Percentiles rank a stretch among this genome's conserved stretches.
phyloP scores from a whole-genome alignment of 2,797 vertebrate genomes.

The Moxostoma hubbsi region DNA sequence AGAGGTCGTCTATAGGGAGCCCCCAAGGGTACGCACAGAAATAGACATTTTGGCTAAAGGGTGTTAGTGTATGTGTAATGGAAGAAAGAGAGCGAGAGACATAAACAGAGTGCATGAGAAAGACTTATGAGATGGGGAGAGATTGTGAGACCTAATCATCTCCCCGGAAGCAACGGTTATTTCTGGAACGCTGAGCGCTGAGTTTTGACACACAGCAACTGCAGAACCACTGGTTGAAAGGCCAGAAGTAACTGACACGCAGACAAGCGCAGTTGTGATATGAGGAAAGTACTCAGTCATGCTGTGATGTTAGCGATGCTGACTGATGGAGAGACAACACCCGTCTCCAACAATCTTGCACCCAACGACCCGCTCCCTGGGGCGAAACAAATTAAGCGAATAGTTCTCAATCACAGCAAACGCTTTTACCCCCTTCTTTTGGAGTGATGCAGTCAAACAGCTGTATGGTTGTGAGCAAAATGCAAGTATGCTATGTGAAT shows the following conservation, averaged over 20 bases:
- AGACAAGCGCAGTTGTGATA: slow-evolving; percentile 23
- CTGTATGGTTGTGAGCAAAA: background rate
- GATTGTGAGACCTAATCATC: slow-evolving; percentile 28
- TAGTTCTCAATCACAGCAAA: background rate
- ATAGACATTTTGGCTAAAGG: slow-evolving; percentile 38
- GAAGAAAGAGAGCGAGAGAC: background rate
- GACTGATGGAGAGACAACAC: slow-evolving; percentile 23
- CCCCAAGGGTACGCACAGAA: slow-evolving; percentile 31
- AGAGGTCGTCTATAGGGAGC: slow-evolving; percentile 52
- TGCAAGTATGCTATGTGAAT: background rate
- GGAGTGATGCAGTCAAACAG: too few species aligned
- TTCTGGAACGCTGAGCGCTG: slow-evolving; percentile 47
- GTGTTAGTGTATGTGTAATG: slow-evolving; percentile 21
- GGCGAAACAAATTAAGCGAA: slow-evolving; percentile 13
- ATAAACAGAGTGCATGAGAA: slow-evolving; percentile 10
- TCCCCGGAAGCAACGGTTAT: slow-evolving; percentile 42
- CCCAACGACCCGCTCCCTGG: background rate
- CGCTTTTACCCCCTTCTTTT: slow-evolving; percentile 2
- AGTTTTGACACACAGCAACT: slow-evolving; percentile 42
- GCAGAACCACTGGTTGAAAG: slow-evolving; percentile 40
- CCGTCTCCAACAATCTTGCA: slow-evolving; percentile 16
- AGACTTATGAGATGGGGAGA: slow-evolving; percentile 17
- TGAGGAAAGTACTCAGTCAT: slow-evolving; percentile 30
- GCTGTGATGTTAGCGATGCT: slow-evolving; percentile 26
- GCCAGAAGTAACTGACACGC: slow-evolving; percentile 25